These are phyloP conservation scores for Parelbella ahira DNA, from an alignment of 2,888 invertebrate species.

Conservation along the genomic window DNA sequence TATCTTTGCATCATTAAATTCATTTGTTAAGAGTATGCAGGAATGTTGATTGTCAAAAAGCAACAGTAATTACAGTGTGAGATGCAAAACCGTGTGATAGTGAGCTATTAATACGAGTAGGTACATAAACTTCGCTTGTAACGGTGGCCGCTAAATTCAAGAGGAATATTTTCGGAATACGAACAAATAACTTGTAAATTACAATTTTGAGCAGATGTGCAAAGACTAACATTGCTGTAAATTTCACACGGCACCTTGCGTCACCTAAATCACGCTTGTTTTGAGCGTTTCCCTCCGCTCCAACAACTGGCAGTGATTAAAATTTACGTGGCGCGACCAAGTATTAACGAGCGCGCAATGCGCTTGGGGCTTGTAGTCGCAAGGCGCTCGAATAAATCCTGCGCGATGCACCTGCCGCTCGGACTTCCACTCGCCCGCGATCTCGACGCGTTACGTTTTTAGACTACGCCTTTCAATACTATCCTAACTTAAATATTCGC, in stretches of 20 bases:
- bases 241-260: constrained; percentile 52
- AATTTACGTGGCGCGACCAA: constrained; percentile 77
- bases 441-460: constrained; percentile 38
- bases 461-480: no score
- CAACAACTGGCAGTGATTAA: constrained; percentile 78
- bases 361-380: constrained; percentile 60
- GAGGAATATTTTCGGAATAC: constrained; percentile 2
- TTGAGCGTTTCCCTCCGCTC: constrained; percentile 69
- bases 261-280: constrained; percentile 74
- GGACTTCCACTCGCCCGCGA: constrained; percentile 34
- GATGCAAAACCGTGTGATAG: no score
- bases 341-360: constrained; percentile 75
- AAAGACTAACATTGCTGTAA: constrained; percentile 41
- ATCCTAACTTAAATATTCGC: no score
- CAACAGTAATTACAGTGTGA: no score
- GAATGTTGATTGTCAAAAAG: no score
- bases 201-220: constrained; percentile 27
- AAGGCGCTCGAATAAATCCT: constrained; percentile 74
- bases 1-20: no score
- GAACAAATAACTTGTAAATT: constrained; percentile 20
- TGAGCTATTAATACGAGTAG: no score
- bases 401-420: constrained; percentile 70
- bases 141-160: no score
- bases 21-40: no score
- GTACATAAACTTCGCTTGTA: constrained; percentile 1